phyloP scores from a whole-genome alignment of 2,888 invertebrate species.

The Agonum fuliginosum region DNA sequence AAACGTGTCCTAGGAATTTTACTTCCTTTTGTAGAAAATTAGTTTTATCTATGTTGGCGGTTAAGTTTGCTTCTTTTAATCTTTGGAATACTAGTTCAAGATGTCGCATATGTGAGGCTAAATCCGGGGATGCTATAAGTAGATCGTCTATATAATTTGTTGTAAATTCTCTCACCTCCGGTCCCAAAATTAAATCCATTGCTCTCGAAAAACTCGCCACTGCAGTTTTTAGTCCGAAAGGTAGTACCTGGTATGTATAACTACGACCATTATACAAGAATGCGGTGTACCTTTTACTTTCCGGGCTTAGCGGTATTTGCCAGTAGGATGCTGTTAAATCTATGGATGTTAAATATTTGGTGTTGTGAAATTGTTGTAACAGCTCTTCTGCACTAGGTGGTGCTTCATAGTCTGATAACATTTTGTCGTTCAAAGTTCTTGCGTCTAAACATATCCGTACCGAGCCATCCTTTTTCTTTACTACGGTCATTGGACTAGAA shows the following conservation, averaged over 20 bases:
- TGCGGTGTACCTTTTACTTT: too few relatives aligned
- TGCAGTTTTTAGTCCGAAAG: too few relatives aligned
- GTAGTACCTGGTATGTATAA: too few relatives aligned
- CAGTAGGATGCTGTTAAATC: too few relatives aligned
- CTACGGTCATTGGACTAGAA: constrained; percentile 63
- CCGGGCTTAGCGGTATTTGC: too few relatives aligned
- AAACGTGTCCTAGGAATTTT: constrained; percentile 64
- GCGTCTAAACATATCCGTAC: constrained; percentile 53
- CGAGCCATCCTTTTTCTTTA: constrained; percentile 44
- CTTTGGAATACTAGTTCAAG: too few relatives aligned
- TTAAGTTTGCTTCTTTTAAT: too few relatives aligned
- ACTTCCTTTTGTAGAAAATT: constrained; percentile 62
- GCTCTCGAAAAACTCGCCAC: too few relatives aligned
- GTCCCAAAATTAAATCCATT: too few relatives aligned
- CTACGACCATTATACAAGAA: too few relatives aligned
- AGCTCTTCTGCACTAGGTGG: constrained; percentile 40
- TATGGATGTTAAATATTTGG: constrained; percentile 54
- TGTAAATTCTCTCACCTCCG: too few relatives aligned
- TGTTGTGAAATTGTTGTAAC: constrained; percentile 37
- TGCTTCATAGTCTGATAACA: constrained; percentile 42
- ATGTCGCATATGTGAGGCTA: too few relatives aligned
- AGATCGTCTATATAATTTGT: constrained; percentile 61
- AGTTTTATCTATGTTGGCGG: constrained; percentile 63
- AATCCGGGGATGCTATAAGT: constrained; percentile 60
- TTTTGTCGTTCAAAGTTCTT: constrained; percentile 31